Evolutionary conservation across 1,140 invertebrate genomes (phyloP), one percentile per base, ranked within the genome.

Genomic region (Onthophagus taurus): DNA sequence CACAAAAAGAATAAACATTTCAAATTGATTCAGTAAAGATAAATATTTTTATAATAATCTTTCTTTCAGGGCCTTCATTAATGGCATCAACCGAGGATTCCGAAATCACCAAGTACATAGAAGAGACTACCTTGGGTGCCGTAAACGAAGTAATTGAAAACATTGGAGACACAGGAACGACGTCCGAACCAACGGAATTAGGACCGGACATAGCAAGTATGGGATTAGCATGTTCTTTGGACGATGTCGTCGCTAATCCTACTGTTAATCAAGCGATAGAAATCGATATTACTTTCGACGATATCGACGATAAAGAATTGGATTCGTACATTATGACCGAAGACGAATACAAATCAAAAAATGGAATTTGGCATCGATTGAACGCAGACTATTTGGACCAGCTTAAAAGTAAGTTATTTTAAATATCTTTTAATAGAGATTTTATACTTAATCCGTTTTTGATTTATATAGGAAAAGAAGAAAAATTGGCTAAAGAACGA

Each of bases 291-390:
- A 72, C 83, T 55, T 66, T 91, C 4, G 77, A 78, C 35, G 89
- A 81, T 34, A 75, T 93, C 17, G 89, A 93, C 56, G 88, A 94
- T 55, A 77, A 81, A 16, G 93, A 97, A 70, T 71, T 97, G 9
- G 82, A 90, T 59, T 77, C 76, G 35, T 87, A 94, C 54, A 87
- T 97, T 30, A 80, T 97, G 71, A 80, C 75, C 2, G 80, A 84
- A 16, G 72, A 80, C 44, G 92, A 96, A 66, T 75, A 81, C 2
- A 63, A 75, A 36, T 72, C 77, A 20, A 96, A 96, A 70, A 80
- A 81, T 5, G 72, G 70, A 36, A 63, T 93, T 42, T 97, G 92
- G 93, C 78, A 83, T 49, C 77, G 77, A 58, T 67, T 88, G 1
- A 93, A 95, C 66, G 82, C 81, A 16, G 78, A 80, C 26, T 96